Percentiles rank a stretch among this genome's conserved stretches.
Evolutionary conservation across 2,888 invertebrate genomes (phyloP).

Genomic region (Theodoxus fluviatilis): DNA sequence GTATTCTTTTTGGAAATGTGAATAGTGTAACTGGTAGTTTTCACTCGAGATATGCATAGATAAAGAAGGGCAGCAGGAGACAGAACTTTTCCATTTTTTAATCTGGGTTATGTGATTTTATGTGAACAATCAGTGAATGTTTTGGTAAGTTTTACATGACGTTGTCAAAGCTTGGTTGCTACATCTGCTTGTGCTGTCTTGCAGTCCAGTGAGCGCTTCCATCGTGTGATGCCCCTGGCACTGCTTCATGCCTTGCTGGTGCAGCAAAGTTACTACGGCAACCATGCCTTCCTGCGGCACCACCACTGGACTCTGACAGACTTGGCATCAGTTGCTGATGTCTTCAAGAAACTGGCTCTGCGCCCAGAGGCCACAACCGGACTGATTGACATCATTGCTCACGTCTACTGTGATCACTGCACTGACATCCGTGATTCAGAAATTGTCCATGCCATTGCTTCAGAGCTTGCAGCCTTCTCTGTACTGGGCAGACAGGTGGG

Average conservation of each 20-base stretch:
- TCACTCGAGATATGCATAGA: too few relatives aligned
- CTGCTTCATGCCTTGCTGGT: slow-evolving; percentile 54
- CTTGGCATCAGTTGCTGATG: slow-evolving; percentile 49
- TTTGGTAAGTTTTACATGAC: too few relatives aligned
- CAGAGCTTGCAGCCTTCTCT: slow-evolving; percentile 28
- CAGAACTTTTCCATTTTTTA: too few relatives aligned
- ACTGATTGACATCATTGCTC: slow-evolving; percentile 40
- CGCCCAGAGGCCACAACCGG: slow-evolving; percentile 35
- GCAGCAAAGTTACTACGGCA: slow-evolving; percentile 54
- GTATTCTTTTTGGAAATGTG: too few relatives aligned
- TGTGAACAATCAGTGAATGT: too few relatives aligned
- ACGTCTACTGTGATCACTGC: slow-evolving; percentile 52
- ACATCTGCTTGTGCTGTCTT: neutral
- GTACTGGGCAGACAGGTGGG: slow-evolving; percentile 25
- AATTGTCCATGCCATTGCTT: slow-evolving; percentile 37
- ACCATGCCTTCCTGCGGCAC: slow-evolving; percentile 43
- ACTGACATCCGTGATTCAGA: slow-evolving; percentile 30
- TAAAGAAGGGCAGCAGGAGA: too few relatives aligned
- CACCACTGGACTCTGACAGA: slow-evolving; percentile 56
- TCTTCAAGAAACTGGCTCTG: slow-evolving; percentile 44
- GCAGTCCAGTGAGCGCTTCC: slow-evolving; percentile 32
- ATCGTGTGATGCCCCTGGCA: slow-evolving; percentile 48
- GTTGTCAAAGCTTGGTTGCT: too few relatives aligned
- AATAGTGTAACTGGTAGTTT: too few relatives aligned
- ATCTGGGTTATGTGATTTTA: too few relatives aligned